Percentiles rank a stretch among this genome's conserved stretches.
phyloP scores from a whole-genome alignment of 2,888 invertebrate genomes.

The Alentia gelatinosa region DNA sequence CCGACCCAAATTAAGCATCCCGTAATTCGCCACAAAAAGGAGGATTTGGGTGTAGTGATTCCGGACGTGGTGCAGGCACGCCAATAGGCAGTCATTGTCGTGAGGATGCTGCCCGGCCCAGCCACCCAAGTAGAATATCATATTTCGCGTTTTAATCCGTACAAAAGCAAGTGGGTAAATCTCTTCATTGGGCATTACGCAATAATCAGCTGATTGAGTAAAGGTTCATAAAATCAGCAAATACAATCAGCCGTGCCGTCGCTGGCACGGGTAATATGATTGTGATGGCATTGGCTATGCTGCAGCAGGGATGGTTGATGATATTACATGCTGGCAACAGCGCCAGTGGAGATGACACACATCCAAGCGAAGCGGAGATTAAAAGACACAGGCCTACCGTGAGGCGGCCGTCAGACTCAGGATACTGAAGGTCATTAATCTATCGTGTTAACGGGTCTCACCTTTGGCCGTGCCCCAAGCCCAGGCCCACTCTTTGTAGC shows the following conservation, averaged over 20 bases:
- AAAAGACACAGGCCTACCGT: slow-evolving; percentile 21
- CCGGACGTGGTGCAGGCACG: background rate
- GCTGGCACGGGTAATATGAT: slow-evolving; percentile 12
- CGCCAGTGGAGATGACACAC: slow-evolving; percentile 19
- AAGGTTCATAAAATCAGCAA: slow-evolving; percentile 36
- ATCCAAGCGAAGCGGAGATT: slow-evolving; percentile 39
- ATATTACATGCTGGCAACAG: background rate
- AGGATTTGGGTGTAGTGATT: background rate
- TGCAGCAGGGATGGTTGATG: background rate
- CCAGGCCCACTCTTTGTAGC: background rate
- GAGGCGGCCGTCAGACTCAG: background rate
- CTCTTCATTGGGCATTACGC: slow-evolving; percentile 10
- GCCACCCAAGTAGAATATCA: background rate
- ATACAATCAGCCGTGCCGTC: slow-evolving; percentile 21
- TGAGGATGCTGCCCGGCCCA: background rate
- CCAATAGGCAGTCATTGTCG: background rate
- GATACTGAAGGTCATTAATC: slow-evolving; percentile 41
- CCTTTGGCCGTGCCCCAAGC: background rate
- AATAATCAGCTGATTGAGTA: slow-evolving; percentile 43
- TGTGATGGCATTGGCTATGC: background rate
- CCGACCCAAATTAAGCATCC: slow-evolving; percentile 36
- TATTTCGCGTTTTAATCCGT: slow-evolving; percentile 26
- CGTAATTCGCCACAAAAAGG: slow-evolving; percentile 39
- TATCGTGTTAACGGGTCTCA: slow-evolving; percentile 14
- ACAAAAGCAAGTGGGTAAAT: slow-evolving; percentile 47